Base-by-base conservation (phyloP, 2,113 vertebrate species). In the Pogona vitticeps region DNA sequence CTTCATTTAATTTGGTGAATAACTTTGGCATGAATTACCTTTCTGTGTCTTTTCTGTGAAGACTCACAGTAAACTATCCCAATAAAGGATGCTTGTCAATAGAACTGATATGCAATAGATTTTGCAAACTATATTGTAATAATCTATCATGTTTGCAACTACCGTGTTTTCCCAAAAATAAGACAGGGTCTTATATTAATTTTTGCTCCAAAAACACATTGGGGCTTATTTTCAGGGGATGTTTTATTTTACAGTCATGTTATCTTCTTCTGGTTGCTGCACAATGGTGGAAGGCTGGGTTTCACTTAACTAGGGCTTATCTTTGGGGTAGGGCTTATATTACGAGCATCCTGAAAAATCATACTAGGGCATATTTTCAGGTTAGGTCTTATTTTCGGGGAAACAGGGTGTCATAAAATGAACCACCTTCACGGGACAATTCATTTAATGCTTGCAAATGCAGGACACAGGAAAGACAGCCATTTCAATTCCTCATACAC, bases 131-230 rank as follows among this genome's bases (percentile, higher is more conserved):
- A 52, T 52, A 52, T 52, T 52, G 46, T 52, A 79, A 46, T 46
- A 70, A 78, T 42, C 46, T 40, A 79, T 67, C 23, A 38, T 40
- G 65, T 76, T 33, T 84, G 58, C n/a, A 84, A 84, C 40, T n/a
- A n/a, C n/a, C n/a, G n/a, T n/a, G n/a, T n/a, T n/a, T n/a, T n/a
- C n/a, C n/a, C n/a, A n/a, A n/a, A n/a, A n/a, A n/a, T n/a, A n/a
- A n/a, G n/a, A n/a, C n/a, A n/a, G n/a, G n/a, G n/a, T n/a, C n/a
- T n/a, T n/a, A n/a, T n/a, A n/a, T n/a, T n/a, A n/a, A n/a, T n/a
- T n/a, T n/a, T n/a, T n/a, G n/a, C n/a, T n/a, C n/a, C n/a, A n/a
- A n/a, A n/a, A n/a, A n/a, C n/a, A n/a, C n/a, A n/a, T n/a, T n/a
- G n/a, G n/a, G n/a, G n/a, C n/a, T n/a, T n/a, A n/a, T n/a, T n/a